phyloP scores from a whole-genome alignment of 2,113 vertebrate species.

The Anser brachyrhynchus region DNA sequence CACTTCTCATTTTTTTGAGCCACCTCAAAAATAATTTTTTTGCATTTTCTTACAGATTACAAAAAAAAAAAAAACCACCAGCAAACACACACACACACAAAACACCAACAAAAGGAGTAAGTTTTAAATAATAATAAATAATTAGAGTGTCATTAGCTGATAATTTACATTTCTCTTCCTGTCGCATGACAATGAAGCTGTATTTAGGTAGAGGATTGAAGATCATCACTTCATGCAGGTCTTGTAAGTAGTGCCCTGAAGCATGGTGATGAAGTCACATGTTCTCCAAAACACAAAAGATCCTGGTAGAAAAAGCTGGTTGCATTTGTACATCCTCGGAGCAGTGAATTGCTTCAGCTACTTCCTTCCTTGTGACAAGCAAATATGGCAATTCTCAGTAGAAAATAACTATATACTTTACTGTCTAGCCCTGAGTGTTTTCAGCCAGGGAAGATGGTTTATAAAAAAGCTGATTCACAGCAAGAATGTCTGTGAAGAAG shows the following conservation, averaged over 20 bases:
- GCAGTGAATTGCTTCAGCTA: neutral
- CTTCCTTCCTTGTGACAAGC: neutral
- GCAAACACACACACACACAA: too few relatives aligned
- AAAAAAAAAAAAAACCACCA: neutral
- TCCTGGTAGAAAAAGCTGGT: neutral
- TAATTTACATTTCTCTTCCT: neutral
- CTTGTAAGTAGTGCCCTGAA: neutral
- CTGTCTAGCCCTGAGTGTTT: neutral
- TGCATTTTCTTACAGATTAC: too few relatives aligned
- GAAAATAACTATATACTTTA: neutral
- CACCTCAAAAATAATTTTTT: too few relatives aligned
- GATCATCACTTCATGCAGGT: neutral
- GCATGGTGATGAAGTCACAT: neutral
- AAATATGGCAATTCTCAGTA: neutral
- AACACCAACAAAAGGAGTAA: neutral
- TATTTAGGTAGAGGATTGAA: neutral
- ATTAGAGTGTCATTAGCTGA: neutral
- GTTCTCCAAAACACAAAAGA: neutral
- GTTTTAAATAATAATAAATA: neutral
- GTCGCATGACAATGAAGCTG: neutral
- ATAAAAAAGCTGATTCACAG: neutral
- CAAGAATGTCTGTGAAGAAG: neutral
- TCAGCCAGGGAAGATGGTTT: neutral
- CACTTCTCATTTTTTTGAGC: neutral
- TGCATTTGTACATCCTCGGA: neutral